Evolutionary conservation across 2,888 invertebrate species (phyloP), one percentile per base, ranked within the genome.

Genomic region (Amphipyra berbera): DNA sequence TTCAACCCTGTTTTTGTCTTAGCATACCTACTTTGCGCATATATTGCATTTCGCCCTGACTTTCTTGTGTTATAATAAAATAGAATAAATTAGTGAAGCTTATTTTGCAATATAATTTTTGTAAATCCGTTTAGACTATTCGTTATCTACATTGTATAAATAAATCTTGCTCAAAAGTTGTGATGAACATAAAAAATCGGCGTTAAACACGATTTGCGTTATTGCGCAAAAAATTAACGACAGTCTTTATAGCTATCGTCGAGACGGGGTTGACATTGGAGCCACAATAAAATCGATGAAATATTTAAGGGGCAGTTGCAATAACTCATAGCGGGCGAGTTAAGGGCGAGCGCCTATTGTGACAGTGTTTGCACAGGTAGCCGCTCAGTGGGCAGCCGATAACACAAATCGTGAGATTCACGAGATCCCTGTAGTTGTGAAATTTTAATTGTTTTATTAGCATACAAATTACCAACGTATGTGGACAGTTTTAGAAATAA

Each of bases 251-350:
- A 88, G 88, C 82, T 80, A 81, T 88, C 87, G 91, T 84, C 93
- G 92, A 91, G 94, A 94, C 94, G 84, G 82, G 88, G 92, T 92
- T 94, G 94, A 94, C 95, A 94, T 90, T 82, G 94, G 95, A 93
- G 95, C 94, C 94, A 92, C 88, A 94, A 95, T 95, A 95, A 95
- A 95, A 94, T 94, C 93, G 91, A 94, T 95, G 94, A 95, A 92
- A 93, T 94, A 95, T 95, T 90, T 88, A 86, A 88, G 89, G 91
- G 92, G 86, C 88, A 86, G 87, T 82, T 73, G 78, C 82, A 82
- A 89, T 93, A 92, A 93, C 85, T 93, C 93, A 92, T 90, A 89
- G 89, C 75, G 81, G 86, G 81, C 76, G 78, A 85, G 81, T 84
- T 85, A 83, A 85, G 86, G 83, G 82, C 76, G 73, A 81, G 76